Evolutionary conservation across 2,888 invertebrate genomes (phyloP), one percentile per base, ranked within the genome.

Genomic region (Neoitamus cyanurus): DNA sequence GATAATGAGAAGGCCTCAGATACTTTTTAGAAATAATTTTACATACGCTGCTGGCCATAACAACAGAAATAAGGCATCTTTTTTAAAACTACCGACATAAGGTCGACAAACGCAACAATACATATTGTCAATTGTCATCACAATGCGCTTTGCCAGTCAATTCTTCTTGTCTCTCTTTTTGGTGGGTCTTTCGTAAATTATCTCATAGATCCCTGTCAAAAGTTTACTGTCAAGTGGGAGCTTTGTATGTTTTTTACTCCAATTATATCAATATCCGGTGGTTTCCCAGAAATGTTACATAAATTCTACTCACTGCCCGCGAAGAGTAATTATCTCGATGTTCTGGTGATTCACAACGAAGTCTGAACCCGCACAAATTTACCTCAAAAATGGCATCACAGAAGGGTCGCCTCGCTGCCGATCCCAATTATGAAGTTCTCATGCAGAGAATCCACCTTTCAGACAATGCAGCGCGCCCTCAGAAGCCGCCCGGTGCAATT

Each of bases 401-500:
- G 83, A 82, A 83, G 34, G 78, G 83, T 46, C 86, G 86, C 42
- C 85, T 87, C 73, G 85, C 84, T 48, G 87, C 86, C 84, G 89
- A 89, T 20, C 88, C 89, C 6, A 90, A 89, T 84, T 90, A 90
- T 82, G 90, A 90, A 86, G 87, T 88, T 13, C 85, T 90, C 37
- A 90, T 90, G 90, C 90, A 90, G 86, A 88, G 90, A 31, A 87
- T 90, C 46, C 89, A 90, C 84, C 89, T 90, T 48, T 87, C 88
- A 37, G 87, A 87, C 36, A 83, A 83, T 3, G 13, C 34, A 6
- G 20, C 78, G 2, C 42, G 90, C 83, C 93, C 93, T 91, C 91
- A 92, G 88, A 92, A 94, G 87, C 91, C 94, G 58, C 92, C 94
- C 77, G 93, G 94, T 86, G 94, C 94, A 84, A 94, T 94, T 88